A percentile compares a stretch with the other conserved stretches of the same genome.
Conservation (phyloP, 2,797 vertebrate genomes). For the Halcyon leucocephala region DNA sequence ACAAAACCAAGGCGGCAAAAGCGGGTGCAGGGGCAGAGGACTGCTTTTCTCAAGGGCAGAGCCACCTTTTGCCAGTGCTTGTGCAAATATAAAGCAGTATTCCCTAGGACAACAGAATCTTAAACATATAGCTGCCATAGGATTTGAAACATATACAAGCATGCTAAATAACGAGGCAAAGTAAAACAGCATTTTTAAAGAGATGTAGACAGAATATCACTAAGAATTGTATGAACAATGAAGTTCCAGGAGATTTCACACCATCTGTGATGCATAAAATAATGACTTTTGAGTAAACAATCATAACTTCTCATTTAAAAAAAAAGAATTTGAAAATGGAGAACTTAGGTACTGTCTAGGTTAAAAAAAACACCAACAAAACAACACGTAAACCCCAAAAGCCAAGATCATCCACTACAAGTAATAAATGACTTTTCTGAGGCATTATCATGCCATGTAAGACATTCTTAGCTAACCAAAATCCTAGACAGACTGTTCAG, state of each 20-base stretch:
- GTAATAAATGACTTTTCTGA: background rate
- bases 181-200: background rate
- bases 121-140: background rate
- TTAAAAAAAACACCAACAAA: background rate
- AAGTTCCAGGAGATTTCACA: background rate
- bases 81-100: background rate
- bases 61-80: background rate
- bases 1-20: background rate
- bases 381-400: background rate
- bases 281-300: background rate
- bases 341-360: background rate
- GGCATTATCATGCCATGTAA: background rate
- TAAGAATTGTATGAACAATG: background rate
- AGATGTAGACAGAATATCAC: accelerated
- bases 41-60: background rate
- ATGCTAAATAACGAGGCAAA: background rate
- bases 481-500: background rate
- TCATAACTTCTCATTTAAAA: background rate
- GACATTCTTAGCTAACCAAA: background rate
- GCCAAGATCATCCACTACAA: background rate
- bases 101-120: background rate
- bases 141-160: background rate
- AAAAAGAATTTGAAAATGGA: background rate
- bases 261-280: background rate
- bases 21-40: too few species aligned